Conservation (phyloP, 2,888 invertebrate genomes). For the Aspidapion aeneum region DNA sequence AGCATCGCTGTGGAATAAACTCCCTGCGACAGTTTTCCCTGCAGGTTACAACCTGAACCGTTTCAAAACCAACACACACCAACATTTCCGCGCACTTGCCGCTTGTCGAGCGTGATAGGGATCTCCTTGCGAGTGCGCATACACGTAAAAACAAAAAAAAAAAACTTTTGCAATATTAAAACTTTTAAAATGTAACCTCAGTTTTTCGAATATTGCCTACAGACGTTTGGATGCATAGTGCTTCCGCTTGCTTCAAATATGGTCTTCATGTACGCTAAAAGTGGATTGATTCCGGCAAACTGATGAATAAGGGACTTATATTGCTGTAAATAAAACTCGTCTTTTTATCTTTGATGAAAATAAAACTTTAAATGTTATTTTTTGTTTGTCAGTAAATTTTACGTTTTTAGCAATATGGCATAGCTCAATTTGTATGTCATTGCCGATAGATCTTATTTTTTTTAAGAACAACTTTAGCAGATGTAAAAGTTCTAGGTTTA, state of each 20-base stretch:
- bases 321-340: conserved; percentile 43
- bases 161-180: no score
- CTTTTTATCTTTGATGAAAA: conserved; percentile 63
- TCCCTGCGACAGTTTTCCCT: no score
- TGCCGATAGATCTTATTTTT: conserved; percentile 37
- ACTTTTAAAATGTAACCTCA: conserved; percentile 17
- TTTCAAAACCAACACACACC: no score
- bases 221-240: conserved; percentile 19
- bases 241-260: conserved; percentile 63
- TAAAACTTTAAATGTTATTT: conserved; percentile 52
- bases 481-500: conserved; percentile 52
- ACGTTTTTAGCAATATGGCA: conserved; percentile 22
- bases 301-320: conserved; percentile 30
- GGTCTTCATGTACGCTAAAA: conserved; percentile 34
- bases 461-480: conserved; percentile 62
- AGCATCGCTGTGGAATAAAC: no score
- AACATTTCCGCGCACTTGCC: conserved; percentile 21
- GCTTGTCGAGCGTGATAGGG: conserved; percentile 51
- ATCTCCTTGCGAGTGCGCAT: conserved; percentile 44
- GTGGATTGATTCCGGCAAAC: conserved; percentile 29
- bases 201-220: conserved; percentile 21
- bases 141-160: no score
- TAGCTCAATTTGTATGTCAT: conserved; percentile 22
- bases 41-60: no score
- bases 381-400: conserved; percentile 14